Conservation (phyloP, 2,888 invertebrate genomes). For the Coelinius sp. region DNA sequence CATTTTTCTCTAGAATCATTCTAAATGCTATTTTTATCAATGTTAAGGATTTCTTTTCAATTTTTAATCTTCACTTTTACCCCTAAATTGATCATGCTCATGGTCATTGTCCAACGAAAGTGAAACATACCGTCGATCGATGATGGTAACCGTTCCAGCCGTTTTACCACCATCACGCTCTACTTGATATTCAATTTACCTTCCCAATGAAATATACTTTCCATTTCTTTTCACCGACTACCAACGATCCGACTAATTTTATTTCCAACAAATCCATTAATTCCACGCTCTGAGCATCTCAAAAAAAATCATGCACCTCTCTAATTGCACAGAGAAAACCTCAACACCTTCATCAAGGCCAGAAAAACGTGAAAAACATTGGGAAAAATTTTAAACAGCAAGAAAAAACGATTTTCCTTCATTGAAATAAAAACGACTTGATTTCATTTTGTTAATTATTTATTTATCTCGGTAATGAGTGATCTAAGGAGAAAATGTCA, state of each 20-base stretch:
- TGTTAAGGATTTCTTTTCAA: background rate
- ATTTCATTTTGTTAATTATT: too few relatives aligned
- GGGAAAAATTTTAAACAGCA: too few relatives aligned
- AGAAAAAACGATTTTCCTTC: too few relatives aligned
- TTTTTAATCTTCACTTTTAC: background rate
- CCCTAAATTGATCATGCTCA: conserved; percentile 8
- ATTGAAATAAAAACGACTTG: too few relatives aligned
- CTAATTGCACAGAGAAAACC: background rate
- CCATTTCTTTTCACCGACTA: background rate
- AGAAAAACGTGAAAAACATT: background rate
- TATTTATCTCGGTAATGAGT: too few relatives aligned
- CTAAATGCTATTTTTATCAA: too few relatives aligned
- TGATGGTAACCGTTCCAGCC: conserved; percentile 3
- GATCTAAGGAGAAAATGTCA: too few relatives aligned
- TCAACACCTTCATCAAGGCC: background rate
- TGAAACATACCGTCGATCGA: conserved; percentile 35
- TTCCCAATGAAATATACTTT: conserved; percentile 1
- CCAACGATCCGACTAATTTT: conserved; percentile 11
- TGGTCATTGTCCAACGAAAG: conserved; percentile 38
- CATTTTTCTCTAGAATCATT: too few relatives aligned
- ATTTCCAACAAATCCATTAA: background rate
- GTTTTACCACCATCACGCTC: conserved; percentile 27
- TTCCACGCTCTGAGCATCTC: background rate
- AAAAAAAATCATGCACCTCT: background rate
- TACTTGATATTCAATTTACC: conserved; percentile 28